Percentiles rank a stretch among this genome's conserved stretches.
Evolutionary conservation across 2,888 invertebrate species (phyloP).

Genomic region (Crepidodera aurea): DNA sequence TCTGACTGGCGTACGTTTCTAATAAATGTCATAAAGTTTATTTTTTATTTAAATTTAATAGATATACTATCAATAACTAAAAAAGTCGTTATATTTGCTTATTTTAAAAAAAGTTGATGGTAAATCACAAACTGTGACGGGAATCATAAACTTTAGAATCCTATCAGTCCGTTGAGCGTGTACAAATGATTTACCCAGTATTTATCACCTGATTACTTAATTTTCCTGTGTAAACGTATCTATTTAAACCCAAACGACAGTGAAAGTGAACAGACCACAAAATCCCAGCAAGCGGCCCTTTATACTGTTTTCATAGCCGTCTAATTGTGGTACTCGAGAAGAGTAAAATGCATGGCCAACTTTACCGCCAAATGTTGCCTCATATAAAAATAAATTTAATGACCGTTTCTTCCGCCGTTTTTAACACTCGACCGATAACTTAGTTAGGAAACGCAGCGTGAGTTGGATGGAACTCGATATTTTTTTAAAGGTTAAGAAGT

Average conservation of each 20-base stretch:
- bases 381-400: slow-evolving; percentile 39
- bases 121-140: too few relatives aligned
- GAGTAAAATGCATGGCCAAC: slow-evolving; percentile 26
- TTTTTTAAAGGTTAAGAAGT: not conserved
- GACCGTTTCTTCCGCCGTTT: slow-evolving; percentile 34
- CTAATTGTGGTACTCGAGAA: slow-evolving; percentile 17
- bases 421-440: slow-evolving; percentile 27
- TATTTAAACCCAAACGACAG: slow-evolving; percentile 10
- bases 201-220: too few relatives aligned
- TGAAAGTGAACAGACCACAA: slow-evolving; percentile 25
- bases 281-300: slow-evolving; percentile 24
- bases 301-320: slow-evolving; percentile 2
- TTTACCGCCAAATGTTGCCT: slow-evolving; percentile 29
- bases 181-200: too few relatives aligned
- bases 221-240: slow-evolving; percentile 9
- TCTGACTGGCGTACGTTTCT: too few relatives aligned
- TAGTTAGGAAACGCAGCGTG: not conserved
- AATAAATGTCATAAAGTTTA: too few relatives aligned
- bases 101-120: too few relatives aligned
- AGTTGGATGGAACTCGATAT: not conserved
- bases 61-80: too few relatives aligned
- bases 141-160: too few relatives aligned
- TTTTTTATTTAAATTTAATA: too few relatives aligned
- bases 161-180: too few relatives aligned
- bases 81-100: too few relatives aligned